Evolutionary conservation across 92 coral and sea anemone species (phyloP).

Genomic region (Desmophyllum pertusum): DNA sequence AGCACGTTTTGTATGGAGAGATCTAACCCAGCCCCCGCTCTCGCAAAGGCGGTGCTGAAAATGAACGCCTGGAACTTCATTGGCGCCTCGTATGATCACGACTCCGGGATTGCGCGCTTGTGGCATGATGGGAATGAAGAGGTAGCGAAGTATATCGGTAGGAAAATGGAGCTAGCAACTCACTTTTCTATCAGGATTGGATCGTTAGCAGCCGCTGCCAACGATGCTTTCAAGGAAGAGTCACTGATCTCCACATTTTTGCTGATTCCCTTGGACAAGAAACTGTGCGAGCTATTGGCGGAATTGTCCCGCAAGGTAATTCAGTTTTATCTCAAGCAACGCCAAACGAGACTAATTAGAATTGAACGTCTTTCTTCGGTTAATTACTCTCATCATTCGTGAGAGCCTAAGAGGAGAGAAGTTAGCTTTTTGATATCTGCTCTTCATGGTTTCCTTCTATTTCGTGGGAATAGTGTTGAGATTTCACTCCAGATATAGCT

Average conservation of each 20-base stretch:
- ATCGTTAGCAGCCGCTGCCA: slow-evolving; percentile 28
- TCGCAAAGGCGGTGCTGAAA: slow-evolving; percentile 58
- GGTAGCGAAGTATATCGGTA: slow-evolving; percentile 54
- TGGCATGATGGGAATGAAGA: slow-evolving; percentile 86
- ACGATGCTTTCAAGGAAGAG: slow-evolving; percentile 63
- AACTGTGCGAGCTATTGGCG: slow-evolving; percentile 64
- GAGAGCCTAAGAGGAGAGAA: too few species aligned
- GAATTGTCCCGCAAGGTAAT: slow-evolving; percentile 61
- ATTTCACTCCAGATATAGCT: too few species aligned
- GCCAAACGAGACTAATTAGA: too few species aligned
- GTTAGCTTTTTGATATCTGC: too few species aligned
- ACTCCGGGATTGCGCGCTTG: slow-evolving; percentile 60
- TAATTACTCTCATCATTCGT: too few species aligned
- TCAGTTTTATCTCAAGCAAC: neutral
- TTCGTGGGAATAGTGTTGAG: too few species aligned
- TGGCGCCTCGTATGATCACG: slow-evolving; percentile 72
- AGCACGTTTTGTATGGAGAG: slow-evolving; percentile 65
- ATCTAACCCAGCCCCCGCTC: slow-evolving; percentile 42
- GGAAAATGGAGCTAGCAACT: slow-evolving; percentile 64
- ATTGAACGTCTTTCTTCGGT: too few species aligned
- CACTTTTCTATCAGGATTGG: slow-evolving; percentile 68
- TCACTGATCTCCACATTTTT: slow-evolving; percentile 57
- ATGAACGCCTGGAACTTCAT: slow-evolving; percentile 83
- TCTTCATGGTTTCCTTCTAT: too few species aligned
- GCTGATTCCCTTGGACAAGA: slow-evolving; percentile 64